Percentiles rank a stretch among this genome's conserved stretches.
These are phyloP conservation scores for Augiades crinisus DNA, from an alignment of 2,888 invertebrate species.

Conservation along the genomic window DNA sequence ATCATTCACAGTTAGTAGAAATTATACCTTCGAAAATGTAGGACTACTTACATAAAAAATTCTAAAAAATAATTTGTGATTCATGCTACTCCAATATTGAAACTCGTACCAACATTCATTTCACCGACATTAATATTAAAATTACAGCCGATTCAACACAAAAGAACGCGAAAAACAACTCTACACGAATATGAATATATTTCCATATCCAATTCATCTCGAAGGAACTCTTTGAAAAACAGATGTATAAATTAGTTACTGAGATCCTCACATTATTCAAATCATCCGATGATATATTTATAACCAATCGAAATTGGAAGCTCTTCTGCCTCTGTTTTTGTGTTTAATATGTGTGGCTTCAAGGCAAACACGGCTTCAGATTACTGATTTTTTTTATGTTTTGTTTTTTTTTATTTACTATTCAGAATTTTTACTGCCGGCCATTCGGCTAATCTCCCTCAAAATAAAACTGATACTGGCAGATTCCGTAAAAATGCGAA, in stretches of 20 bases:
- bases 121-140: neutral
- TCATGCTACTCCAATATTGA: too few relatives aligned
- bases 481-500: too few relatives aligned
- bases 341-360: neutral
- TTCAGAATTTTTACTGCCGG: too few relatives aligned
- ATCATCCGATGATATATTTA: conserved; percentile 14
- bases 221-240: conserved; percentile 4
- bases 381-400: too few relatives aligned
- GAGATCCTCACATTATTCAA: conserved; percentile 10
- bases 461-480: too few relatives aligned
- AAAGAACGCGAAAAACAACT: conserved; percentile 2
- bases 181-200: neutral
- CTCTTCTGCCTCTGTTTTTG: neutral
- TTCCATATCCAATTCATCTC: conserved; percentile 3
- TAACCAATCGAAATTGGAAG: neutral
- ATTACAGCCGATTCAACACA: conserved; percentile 3
- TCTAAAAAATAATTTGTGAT: too few relatives aligned
- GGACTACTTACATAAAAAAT: too few relatives aligned
- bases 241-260: conserved; percentile 13
- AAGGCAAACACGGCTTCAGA: too few relatives aligned
- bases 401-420: too few relatives aligned
- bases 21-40: too few relatives aligned
- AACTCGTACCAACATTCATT: neutral
- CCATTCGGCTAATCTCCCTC: too few relatives aligned
- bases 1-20: too few relatives aligned